Conservation (phyloP, 2,113 vertebrate species). For the Percopsis transmontana region DNA sequence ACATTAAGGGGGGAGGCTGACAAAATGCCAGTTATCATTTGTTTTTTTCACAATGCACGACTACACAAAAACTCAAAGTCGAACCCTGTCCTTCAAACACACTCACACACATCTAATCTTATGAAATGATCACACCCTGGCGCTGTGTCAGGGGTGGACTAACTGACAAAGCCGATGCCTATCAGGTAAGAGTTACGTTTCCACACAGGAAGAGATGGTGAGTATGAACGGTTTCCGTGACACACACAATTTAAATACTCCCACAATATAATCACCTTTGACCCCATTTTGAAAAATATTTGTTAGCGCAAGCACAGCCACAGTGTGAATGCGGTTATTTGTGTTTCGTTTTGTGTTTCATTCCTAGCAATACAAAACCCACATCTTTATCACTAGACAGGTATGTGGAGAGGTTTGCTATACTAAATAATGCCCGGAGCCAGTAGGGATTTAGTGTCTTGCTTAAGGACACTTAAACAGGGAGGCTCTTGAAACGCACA, state of each 20-base stretch:
- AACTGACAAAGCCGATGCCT: constrained; percentile 8
- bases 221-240: no score
- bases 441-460: no score
- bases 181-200: constrained; percentile 14
- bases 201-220: constrained; percentile 6
- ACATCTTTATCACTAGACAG: no score
- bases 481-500: no score
- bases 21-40: constrained; percentile 41
- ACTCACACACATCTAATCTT: constrained; percentile 5
- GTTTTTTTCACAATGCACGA: constrained; percentile 1
- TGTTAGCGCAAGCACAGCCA: no score
- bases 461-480: no score
- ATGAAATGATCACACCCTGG: constrained; percentile 37
- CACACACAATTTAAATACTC: not conserved
- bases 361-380: no score
- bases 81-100: not conserved
- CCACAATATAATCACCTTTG: not conserved
- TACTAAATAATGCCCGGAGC: no score
- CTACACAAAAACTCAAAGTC: not conserved
- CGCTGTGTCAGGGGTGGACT: constrained; percentile 2
- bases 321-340: no score
- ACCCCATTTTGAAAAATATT: not conserved
- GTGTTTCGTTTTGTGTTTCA: no score
- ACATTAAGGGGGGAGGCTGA: constrained; percentile 39
- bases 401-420: no score